phyloP scores from a whole-genome alignment of 2,113 vertebrate genomes.

The Tympanuchus pallidicinctus region DNA sequence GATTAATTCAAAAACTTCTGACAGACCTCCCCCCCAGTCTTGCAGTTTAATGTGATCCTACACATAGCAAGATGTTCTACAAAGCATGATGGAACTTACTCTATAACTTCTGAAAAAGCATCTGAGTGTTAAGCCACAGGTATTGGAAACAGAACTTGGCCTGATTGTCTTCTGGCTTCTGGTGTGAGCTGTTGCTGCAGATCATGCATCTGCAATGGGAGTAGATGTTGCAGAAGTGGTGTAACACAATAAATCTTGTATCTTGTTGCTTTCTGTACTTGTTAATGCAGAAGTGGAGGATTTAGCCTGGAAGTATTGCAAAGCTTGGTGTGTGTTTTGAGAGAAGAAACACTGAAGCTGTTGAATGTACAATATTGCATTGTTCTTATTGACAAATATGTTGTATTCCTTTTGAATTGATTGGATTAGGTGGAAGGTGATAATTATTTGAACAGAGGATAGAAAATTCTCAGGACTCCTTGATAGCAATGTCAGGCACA shows the following conservation, averaged over 20 bases:
- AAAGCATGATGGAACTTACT: background rate
- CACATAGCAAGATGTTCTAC: background rate
- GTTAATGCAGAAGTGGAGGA: background rate
- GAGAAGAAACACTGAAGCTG: background rate
- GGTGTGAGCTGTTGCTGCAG: background rate
- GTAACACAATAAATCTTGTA: background rate
- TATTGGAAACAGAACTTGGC: background rate
- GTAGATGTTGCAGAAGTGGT: background rate
- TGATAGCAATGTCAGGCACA: background rate
- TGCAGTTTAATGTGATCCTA: background rate
- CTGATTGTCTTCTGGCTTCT: background rate
- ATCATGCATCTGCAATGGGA: background rate
- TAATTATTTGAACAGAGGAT: background rate
- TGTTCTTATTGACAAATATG: background rate
- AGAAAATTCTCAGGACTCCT: background rate
- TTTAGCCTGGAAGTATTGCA: background rate
- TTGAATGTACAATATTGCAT: background rate
- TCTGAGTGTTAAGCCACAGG: background rate
- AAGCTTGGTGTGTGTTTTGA: background rate
- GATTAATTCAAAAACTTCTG: background rate
- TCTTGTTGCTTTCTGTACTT: background rate
- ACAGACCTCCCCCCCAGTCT: accelerated
- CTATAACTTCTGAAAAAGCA: background rate
- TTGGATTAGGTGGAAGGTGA: background rate
- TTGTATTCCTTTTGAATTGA: background rate